phyloP scores from a whole-genome alignment of 2,797 vertebrate species.

The Leptoclinus maculatus region DNA sequence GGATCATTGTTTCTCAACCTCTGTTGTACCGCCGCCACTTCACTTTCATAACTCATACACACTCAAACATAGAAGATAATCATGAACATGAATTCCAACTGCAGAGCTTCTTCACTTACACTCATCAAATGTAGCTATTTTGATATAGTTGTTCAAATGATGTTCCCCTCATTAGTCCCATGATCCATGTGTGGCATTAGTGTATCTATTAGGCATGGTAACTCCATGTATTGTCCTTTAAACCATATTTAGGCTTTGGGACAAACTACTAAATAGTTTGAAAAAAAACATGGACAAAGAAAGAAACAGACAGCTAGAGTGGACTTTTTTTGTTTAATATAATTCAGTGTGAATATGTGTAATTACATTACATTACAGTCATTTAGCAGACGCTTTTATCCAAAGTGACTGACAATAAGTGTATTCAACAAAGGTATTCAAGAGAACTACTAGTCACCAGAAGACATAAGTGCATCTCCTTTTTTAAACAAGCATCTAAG shows the following conservation, averaged over 20 bases:
- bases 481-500: too few species aligned
- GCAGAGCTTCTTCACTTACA: neutral
- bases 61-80: slow-evolving; percentile 33
- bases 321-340: neutral
- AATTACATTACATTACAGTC: too few species aligned
- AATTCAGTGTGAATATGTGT: neutral
- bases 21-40: slow-evolving; percentile 39
- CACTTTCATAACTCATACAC: slow-evolving; percentile 57
- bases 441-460: too few species aligned
- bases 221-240: neutral
- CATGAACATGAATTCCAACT: slow-evolving; percentile 38
- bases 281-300: neutral
- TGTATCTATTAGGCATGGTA: neutral
- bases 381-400: too few species aligned
- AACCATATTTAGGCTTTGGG: neutral
- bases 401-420: too few species aligned
- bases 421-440: too few species aligned
- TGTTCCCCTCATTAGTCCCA: neutral
- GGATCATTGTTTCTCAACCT: slow-evolving; percentile 38
- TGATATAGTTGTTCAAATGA: neutral
- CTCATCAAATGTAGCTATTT: neutral
- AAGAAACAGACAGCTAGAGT: neutral
- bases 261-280: neutral
- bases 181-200: neutral
- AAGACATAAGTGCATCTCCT: too few species aligned